Evolutionary conservation across 1,140 invertebrate species (phyloP).

Genomic region (Wasmannia auropunctata): DNA sequence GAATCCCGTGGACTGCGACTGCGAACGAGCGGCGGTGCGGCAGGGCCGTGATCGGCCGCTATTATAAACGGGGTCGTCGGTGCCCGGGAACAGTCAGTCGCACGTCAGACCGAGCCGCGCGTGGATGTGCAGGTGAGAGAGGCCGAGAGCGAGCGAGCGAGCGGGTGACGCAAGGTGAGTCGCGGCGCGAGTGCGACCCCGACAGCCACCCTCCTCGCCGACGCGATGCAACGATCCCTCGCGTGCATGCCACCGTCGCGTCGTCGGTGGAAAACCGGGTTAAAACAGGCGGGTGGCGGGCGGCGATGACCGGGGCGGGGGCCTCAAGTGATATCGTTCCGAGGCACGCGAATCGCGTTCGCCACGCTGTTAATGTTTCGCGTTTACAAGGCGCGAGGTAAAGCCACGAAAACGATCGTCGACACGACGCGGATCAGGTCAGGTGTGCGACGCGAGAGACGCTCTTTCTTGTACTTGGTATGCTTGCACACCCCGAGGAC

Average conservation of each 20-base stretch:
- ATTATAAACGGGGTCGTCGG: slow-evolving; percentile 77
- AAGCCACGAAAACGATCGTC: not conserved
- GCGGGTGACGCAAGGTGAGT: slow-evolving; percentile 67
- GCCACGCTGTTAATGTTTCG: not conserved
- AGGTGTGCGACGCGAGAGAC: slow-evolving; percentile 27
- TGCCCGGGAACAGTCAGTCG: slow-evolving; percentile 72
- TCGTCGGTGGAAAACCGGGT: slow-evolving; percentile 23
- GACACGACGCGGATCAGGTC: slow-evolving; percentile 24
- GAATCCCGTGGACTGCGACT: slow-evolving; percentile 49
- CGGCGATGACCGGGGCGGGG: not conserved
- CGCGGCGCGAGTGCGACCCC: slow-evolving; percentile 11
- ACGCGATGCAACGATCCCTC: not conserved
- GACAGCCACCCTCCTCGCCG: slow-evolving; percentile 1
- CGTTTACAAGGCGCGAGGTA: not conserved
- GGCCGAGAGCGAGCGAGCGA: not conserved
- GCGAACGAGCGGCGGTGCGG: slow-evolving; percentile 52
- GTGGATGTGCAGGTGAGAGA: slow-evolving; percentile 62
- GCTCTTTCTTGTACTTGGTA: not conserved
- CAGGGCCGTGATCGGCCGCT: slow-evolving; percentile 69
- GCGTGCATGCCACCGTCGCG: slow-evolving; percentile 9
- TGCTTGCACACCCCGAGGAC: not conserved
- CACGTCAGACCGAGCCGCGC: slow-evolving; percentile 68
- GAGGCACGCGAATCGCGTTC: slow-evolving; percentile 34
- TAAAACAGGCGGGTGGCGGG: slow-evolving; percentile 14
- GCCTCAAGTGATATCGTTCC: slow-evolving; percentile 34